These are phyloP conservation scores for Anguilla marmorata DNA, from an alignment of 2,797 vertebrate genomes.

Conservation along the genomic window DNA sequence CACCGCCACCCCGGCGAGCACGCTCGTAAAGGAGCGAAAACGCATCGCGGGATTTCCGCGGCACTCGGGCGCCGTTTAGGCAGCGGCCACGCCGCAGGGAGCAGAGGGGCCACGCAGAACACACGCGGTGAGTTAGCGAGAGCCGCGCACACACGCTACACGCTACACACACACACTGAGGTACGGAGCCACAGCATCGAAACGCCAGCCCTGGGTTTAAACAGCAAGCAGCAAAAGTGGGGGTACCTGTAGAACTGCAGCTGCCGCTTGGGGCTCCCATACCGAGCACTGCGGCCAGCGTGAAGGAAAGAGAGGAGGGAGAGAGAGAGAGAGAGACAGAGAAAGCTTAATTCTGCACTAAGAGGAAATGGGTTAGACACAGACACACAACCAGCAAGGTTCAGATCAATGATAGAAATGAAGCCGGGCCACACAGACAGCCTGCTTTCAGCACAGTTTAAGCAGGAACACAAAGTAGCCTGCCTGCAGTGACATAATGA, in stretches of 20 bases:
- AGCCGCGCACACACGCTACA: background rate
- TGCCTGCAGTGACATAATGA: background rate
- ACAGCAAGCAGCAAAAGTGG: constrained; percentile 44
- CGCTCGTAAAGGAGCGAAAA: constrained; percentile 29
- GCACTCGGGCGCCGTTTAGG: background rate
- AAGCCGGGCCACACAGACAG: background rate
- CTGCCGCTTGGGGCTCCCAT: constrained; percentile 99
- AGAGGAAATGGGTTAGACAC: constrained; percentile 13
- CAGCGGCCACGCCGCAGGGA: background rate
- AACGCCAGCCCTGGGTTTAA: background rate
- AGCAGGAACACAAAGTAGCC: background rate
- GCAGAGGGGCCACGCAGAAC: background rate
- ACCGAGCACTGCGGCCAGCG: constrained; percentile 88
- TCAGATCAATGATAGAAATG: background rate
- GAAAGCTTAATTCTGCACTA: constrained; percentile 51
- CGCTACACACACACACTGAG: background rate
- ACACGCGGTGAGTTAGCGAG: too few relatives aligned
- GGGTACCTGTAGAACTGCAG: constrained; percentile 99
- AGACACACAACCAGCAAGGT: background rate
- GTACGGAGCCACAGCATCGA: background rate
- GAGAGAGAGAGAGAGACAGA: constrained; percentile 68
- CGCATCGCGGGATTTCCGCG: background rate
- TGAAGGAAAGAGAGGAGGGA: constrained; percentile 63
- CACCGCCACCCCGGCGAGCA: constrained; percentile 74
- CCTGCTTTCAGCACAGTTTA: background rate